A percentile compares a stretch with the other conserved stretches of the same genome.
phyloP scores from a whole-genome alignment of 2,113 vertebrate species.

The Ceyx margarethae region DNA sequence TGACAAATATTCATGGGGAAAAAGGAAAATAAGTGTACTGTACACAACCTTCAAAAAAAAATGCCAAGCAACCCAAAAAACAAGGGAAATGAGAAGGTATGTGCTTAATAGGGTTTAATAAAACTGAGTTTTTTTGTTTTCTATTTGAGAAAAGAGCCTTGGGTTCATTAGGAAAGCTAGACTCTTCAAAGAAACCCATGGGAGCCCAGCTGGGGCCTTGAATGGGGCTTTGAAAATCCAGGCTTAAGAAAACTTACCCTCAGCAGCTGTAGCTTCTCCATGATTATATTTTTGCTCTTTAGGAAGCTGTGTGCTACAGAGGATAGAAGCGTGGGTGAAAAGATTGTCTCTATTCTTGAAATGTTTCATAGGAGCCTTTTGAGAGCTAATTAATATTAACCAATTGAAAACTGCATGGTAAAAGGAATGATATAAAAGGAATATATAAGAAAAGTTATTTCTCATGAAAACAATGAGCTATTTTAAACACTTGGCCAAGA shows the following conservation, averaged over 20 bases:
- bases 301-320: conserved; percentile 12
- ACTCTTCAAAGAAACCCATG: conserved; percentile 9
- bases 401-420: not conserved
- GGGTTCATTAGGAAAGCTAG: not conserved
- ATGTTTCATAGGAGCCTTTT: not conserved
- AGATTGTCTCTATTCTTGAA: conserved; percentile 1
- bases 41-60: not conserved
- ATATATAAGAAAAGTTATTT: not conserved
- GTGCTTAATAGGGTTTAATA: not conserved
- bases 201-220: conserved; percentile 5
- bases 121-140: not conserved
- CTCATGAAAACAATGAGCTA: not conserved
- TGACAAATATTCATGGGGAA: not conserved
- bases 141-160: not conserved
- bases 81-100: not conserved
- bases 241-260: conserved; percentile 4
- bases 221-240: conserved; percentile 2
- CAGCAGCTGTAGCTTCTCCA: not conserved
- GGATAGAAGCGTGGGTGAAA: not conserved
- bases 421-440: not conserved
- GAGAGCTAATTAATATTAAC: conserved; percentile 43
- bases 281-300: conserved; percentile 1
- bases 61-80: not conserved
- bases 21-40: not conserved
- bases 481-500: not conserved